Base-by-base conservation (phyloP, 2,888 invertebrate genomes). In the Hetaerina titia region DNA sequence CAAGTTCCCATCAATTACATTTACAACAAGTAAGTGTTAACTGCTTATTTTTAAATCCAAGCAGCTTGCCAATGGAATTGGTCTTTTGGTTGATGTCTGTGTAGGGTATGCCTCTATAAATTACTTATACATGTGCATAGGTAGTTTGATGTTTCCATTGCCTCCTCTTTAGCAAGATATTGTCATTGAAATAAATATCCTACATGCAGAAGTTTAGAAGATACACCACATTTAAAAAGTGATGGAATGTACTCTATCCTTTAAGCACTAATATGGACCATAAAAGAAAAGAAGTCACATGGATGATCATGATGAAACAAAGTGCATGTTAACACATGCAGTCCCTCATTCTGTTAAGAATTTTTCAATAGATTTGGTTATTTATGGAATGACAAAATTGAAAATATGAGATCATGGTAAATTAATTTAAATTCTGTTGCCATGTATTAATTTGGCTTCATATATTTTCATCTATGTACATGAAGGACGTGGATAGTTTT, bases 61-160 rank as follows among this genome's bases (percentile, higher is more conserved):
- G 56, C 45, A 92, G 69, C 92, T 69, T 56, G 56, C 56, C 69
- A 74, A 56, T 56, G 74, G 69, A 92, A 74, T 89, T 11, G 58
- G 22, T 89, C 89, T 58, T 19, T 45, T 58, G n/a, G 15, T 92
- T 57, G 56, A 69, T 56, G 56, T 92, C 19, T 69, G 6, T 69
- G 6, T 92, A 92, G 92, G 92, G 92, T 92, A 92, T 92, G 92
- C 69, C 56, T 92, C 13, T 74, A 22, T 64, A 81, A 81, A 81
- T 92, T 69, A 74, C 92, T 74, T 92, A 57, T 92, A 69, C 22
- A 31, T 81, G 31, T 81, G 8, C 81, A 31, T 81, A 81, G 81
- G 31, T 81, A 81, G 81, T 31, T 81, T 6, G 81, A 81, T 81
- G 81, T 81, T 81, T 81, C 45, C 81, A 81, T 13, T 31, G 11